Evolutionary conservation across 37 sponge, comb jelly and placozoan genomes (phyloP), one percentile per base, ranked within the genome.

Genomic region (Diacarnus erythraeanus): DNA sequence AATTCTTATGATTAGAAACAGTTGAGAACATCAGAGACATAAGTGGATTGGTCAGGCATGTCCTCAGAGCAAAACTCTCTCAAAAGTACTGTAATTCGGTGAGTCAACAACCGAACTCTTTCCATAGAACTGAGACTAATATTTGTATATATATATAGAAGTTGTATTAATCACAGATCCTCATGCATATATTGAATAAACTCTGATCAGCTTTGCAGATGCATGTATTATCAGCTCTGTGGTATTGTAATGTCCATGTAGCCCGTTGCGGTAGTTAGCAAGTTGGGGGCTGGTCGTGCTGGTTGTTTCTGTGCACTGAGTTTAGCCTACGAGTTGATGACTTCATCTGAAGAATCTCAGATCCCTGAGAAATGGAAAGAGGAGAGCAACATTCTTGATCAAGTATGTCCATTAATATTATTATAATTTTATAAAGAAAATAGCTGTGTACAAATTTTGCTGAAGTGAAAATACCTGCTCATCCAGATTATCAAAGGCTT

Each of bases 401-500:
- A 77, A 80, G 87, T 86, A 27, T 18, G 69, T 59, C 5, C 9
- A 2, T 63, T 21, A 57, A 23, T n/a, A 57, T 59, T 15, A 15
- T 29, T 23, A 25, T 6, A 23, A 27, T 6, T 6, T 61, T 23
- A 61, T 5, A 23, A 47, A 15, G 51, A 8, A 33, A 70, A 21
- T 35, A 23, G 38, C n/a, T 33, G 9, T 35, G 33, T 38, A 23
- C 6, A 70, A 34, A 17, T 5, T 21, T n/a, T n/a, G 64, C 64
- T 20, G 18, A n/a, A 63, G 20, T 63, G 64, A 8, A 6, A 47
- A 47, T 47, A 47, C 12, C 51, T 47, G 10, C 18, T 30, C 64
- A 63, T 63, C 12, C 37, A 86, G 79, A 83, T 88, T 20, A 78
- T 88, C 23, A 64, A 83, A 37, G 89, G 89, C 35, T 18, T 88